Base-by-base conservation (phyloP, 2,888 invertebrate genomes). In the Tetragnatha montana region DNA sequence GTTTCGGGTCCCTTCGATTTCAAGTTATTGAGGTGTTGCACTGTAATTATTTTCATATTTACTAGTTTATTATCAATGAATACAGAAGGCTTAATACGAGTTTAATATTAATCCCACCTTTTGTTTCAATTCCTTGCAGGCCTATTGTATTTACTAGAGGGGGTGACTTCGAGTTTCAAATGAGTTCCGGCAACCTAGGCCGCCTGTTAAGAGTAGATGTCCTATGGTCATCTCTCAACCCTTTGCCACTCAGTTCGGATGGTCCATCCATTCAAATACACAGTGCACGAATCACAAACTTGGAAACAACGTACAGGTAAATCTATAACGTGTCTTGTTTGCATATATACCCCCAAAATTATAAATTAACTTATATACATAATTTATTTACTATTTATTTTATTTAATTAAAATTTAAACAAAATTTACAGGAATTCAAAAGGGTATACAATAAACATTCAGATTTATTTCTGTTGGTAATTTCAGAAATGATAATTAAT, bases 121-220 rank as follows among this genome's bases (percentile, higher is more conserved):
- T 60, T 71, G 21, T 69, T 86, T 79, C 47, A 14, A 50, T 73
- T 14, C 35, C 4, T 81, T 82, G 80, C 74, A 85, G 87, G 8
- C 90, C 91, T 14, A 60, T 88, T 19, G 50, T 69, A 6, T 90
- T 87, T 49, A 69, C 68, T 0, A 78, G 85, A 3, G 91, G 81
- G 6, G 82, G 69, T 69, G 97, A 93, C 95, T 96, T 4, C 97
- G 97, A 0, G 95, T 95, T 91, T 94, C 68, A 90, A 50, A 68
- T 89, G 22, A 88, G 89, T 51, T 74, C 89, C 21, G 75, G 78
- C 35, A 90, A 90, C 71, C 76, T 91, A 19, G 91, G 91, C 0
- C 87, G 90, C 1, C 70, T 91, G n/a, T 75, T 91, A 17, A 51
- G 91, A 71, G 82, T 87, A 22, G 91, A 91, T 35, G 82, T 49